phyloP scores from a whole-genome alignment of 2,797 vertebrate species.

The Microchirus variegatus region DNA sequence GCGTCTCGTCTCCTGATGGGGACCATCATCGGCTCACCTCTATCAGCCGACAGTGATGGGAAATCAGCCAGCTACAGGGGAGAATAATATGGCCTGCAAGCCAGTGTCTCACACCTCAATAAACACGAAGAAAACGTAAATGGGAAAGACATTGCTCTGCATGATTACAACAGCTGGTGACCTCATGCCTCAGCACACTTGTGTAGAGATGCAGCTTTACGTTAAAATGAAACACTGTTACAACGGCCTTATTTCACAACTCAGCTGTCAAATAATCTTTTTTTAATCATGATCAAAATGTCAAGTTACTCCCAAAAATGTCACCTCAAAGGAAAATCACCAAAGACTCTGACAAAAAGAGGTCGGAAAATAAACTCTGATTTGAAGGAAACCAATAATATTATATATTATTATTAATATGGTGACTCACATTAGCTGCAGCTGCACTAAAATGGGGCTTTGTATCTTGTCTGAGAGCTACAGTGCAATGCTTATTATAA shows the following conservation, averaged over 20 bases:
- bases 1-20: slow-evolving; percentile 14
- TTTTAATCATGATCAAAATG: too few relatives aligned
- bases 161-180: slow-evolving; percentile 51
- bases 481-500: slow-evolving; percentile 58
- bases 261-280: slow-evolving; percentile 26
- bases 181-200: slow-evolving; percentile 25
- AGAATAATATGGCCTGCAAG: slow-evolving; percentile 34
- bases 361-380: slow-evolving; percentile 19
- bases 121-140: slow-evolving; percentile 37
- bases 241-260: neutral
- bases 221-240: neutral
- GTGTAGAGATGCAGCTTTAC: slow-evolving; percentile 7
- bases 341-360: slow-evolving; percentile 16
- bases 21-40: slow-evolving; percentile 25
- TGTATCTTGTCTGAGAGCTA: slow-evolving; percentile 54
- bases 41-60: slow-evolving; percentile 26
- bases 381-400: slow-evolving; percentile 35
- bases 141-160: slow-evolving; percentile 20
- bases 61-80: slow-evolving; percentile 35
- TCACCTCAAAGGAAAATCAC: slow-evolving; percentile 30
- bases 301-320: slow-evolving; percentile 28
- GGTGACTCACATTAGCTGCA: slow-evolving; percentile 46
- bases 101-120: slow-evolving; percentile 42
- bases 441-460: slow-evolving; percentile 40
- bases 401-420: too few relatives aligned